phyloP scores from a whole-genome alignment of 2,888 invertebrate genomes.

The Eilema depressum region DNA sequence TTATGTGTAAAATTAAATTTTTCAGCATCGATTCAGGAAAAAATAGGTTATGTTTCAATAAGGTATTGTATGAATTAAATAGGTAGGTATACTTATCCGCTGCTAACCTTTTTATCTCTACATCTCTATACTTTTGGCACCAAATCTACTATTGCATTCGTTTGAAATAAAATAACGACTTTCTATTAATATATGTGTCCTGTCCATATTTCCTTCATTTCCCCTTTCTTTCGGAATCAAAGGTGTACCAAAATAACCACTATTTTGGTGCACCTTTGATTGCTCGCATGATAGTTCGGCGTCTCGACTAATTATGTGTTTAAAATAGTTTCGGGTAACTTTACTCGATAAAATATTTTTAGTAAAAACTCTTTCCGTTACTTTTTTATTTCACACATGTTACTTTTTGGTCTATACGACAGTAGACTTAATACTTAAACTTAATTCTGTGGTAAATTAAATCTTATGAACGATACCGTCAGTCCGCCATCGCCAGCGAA shows the following conservation, averaged over 20 bases:
- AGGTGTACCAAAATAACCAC: neutral
- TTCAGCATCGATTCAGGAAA: too few species aligned
- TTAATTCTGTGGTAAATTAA: neutral
- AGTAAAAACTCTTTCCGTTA: neutral
- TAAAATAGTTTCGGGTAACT: slow-evolving; percentile 19
- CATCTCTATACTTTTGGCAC: too few species aligned
- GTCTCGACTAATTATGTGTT: slow-evolving; percentile 43
- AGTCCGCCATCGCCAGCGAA: too few species aligned
- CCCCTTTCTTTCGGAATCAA: slow-evolving; percentile 20
- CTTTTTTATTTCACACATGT: neutral
- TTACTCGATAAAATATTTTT: slow-evolving; percentile 1
- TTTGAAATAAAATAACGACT: neutral
- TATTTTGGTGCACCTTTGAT: slow-evolving; percentile 45
- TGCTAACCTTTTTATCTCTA: too few species aligned
- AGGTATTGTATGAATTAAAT: too few species aligned
- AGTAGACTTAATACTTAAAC: neutral
- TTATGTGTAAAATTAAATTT: too few species aligned
- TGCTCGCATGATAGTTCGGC: slow-evolving; percentile 32
- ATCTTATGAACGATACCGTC: neutral
- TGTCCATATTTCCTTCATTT: slow-evolving; percentile 25
- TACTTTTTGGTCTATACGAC: neutral
- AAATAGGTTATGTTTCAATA: too few species aligned
- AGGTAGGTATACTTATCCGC: too few species aligned
- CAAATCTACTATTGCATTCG: neutral
- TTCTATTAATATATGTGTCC: neutral